Base-by-base conservation (phyloP, 2,888 invertebrate species). In the Bugula neritina region DNA sequence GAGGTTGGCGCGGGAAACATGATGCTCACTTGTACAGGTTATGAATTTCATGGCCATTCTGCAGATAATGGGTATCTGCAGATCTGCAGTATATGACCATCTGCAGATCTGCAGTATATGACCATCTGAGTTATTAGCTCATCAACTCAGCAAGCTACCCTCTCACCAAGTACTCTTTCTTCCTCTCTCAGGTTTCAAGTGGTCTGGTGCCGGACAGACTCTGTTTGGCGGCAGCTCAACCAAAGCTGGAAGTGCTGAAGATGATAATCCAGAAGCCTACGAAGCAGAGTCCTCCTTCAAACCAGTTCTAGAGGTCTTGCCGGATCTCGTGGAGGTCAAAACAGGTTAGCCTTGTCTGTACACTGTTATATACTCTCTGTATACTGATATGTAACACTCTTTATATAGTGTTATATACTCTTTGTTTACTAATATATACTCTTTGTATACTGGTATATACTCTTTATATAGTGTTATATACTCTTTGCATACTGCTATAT, bases 271-370 rank as follows among this genome's bases (percentile, higher is more conserved):
- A 57, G 74, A 71, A 13, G 76, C 77, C n/a, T 77, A 77, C 29
- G 76, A 79, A 13, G 82, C 82, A 25, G n/a, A 70, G 71, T 89
- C 93, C 5, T 91, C 95, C 72, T 82, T 83, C 78, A 82, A 84
- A 89, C 94, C 80, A 90, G 91, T 13, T 82, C 93, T 75, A 90
- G 92, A 5, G 5, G 54, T 54, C 71, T 78, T 79, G 90, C 93
- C 87, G 25, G 80, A 78, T 0, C 74, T 81, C 31, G 78, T 83
- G 2, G 79, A 82, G 43, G 89, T 92, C 0, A 90, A 78, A 75
- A 81, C 82, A 73, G 82, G 81, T 80, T 71, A 73, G 57, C 54
- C 27, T 43, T 43, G 43, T 43, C 17, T 43, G 43, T 43, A 43
- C 10, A 5, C 17, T 43, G 17, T 43, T 43, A 43, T 43, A 17